Conservation (phyloP, 2,113 vertebrate species). For the Mola mola region DNA sequence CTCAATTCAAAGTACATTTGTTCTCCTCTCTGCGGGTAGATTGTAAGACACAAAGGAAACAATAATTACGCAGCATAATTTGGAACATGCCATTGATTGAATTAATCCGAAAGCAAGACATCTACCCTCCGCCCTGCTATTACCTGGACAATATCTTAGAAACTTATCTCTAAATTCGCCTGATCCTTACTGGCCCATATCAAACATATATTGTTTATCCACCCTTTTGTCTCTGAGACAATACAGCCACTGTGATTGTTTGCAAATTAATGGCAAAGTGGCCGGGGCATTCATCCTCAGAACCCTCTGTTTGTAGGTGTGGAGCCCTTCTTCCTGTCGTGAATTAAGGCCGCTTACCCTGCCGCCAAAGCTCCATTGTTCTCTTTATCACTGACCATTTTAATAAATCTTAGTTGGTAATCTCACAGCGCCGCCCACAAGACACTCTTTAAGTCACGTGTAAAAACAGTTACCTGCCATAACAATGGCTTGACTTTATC, state of each 20-base stretch:
- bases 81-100: slow-evolving; percentile 56
- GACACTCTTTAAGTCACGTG: slow-evolving; percentile 78
- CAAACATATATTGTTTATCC: slow-evolving; percentile 63
- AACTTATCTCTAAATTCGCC: slow-evolving; percentile 67
- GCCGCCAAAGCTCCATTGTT: slow-evolving; percentile 86
- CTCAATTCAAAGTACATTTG: slow-evolving; percentile 7
- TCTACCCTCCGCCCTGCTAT: slow-evolving; percentile 24
- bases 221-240: slow-evolving; percentile 76
- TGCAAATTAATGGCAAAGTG: slow-evolving; percentile 94
- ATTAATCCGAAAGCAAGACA: slow-evolving; percentile 36
- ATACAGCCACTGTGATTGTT: slow-evolving; percentile 88
- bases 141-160: slow-evolving; percentile 62
- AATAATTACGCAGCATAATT: slow-evolving; percentile 40
- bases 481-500: slow-evolving; percentile 78
- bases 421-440: slow-evolving; percentile 86
- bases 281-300: slow-evolving; percentile 87
- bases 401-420: slow-evolving; percentile 96
- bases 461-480: slow-evolving; percentile 80
- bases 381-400: slow-evolving; percentile 94
- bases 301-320: slow-evolving; percentile 89
- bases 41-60: slow-evolving; percentile 1
- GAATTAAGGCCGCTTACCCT: slow-evolving; percentile 91
- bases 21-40: not conserved
- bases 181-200: slow-evolving; percentile 69
- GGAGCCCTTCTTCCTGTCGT: slow-evolving; percentile 84